phyloP scores from a whole-genome alignment of 2,113 vertebrate species.

The Pampusana beccarii region DNA sequence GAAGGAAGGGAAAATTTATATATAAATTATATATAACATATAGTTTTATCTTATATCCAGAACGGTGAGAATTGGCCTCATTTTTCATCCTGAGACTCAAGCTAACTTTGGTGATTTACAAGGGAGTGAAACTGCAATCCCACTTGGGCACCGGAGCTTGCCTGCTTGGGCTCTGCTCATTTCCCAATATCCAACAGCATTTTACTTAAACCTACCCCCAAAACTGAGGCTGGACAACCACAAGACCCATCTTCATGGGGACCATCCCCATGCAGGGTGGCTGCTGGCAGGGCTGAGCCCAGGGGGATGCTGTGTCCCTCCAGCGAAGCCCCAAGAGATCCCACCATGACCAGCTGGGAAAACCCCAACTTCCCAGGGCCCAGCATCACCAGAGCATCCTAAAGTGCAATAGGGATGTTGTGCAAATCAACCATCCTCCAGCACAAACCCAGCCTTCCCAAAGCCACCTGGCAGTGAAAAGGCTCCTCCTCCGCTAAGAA shows the following conservation, averaged over 20 bases:
- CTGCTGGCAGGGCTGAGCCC: not conserved
- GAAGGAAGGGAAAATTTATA: not conserved
- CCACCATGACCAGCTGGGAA: fast-evolving
- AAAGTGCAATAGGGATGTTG: not conserved
- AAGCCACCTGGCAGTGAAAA: not conserved
- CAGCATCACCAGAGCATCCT: not conserved
- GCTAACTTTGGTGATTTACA: not conserved
- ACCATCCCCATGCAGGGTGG: not conserved
- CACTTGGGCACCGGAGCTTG: not conserved
- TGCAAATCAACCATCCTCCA: not conserved
- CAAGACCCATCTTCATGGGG: fast-evolving
- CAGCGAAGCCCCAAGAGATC: not conserved
- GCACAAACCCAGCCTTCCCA: fast-evolving
- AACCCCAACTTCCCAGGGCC: fast-evolving
- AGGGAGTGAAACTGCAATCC: not conserved
- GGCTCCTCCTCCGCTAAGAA: not conserved
- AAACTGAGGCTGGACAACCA: not conserved
- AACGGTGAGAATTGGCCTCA: not conserved
- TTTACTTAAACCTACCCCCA: conserved; percentile 6
- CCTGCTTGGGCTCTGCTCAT: not conserved
- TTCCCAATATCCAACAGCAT: conserved; percentile 12
- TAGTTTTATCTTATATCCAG: not conserved
- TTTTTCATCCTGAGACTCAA: not conserved
- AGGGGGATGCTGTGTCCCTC: not conserved
- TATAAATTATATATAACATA: not conserved